Evolutionary conservation across 2,888 invertebrate species (phyloP), one percentile per base, ranked within the genome.

Genomic region (Thereva nobilitata): DNA sequence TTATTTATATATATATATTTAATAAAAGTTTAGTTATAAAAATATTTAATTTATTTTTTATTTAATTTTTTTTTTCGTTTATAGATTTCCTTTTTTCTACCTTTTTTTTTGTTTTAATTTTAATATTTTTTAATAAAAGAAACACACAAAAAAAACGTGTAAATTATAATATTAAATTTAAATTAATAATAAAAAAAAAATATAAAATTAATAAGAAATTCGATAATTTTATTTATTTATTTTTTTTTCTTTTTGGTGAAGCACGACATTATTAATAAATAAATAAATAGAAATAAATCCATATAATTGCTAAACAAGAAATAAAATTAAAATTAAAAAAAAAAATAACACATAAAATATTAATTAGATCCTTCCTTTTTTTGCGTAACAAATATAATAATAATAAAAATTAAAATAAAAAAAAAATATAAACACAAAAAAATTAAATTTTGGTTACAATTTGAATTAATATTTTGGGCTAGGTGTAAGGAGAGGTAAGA

Each of bases 261-360:
- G 9, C 7, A 9, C 42, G 42, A 42, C 3, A n/a, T 42, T 8
- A 42, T 23, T 2, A 23, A 23, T 23, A 23, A 23, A 23, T 23
- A 23, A 23, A 23, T 23, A 23, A 23, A 2, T 23, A 23, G 23
- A 23, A 23, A 23, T 23, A 23, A 23, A 23, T 23, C 23, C 23
- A 23, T 23, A 23, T n/a, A n/a, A n/a, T 23, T 23, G 23, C 23
- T 23, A 23, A 23, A 23, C 23, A 23, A 23, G 35, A 10, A 59
- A 47, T 12, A 1, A n/a, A 4, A 35, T 57, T 57, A 47, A 37
- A 37, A 38, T 10, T 10, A 47, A 47, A 1, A n/a, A 9, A 55
- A 42, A 41, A 41, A 49, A 49, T 38, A 40, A 38, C 23, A 41
- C 41, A 57, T 41, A 57, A 37, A 44, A 35, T 42, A 57, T 57